Base-by-base conservation (phyloP, 2,888 invertebrate species). In the Dynastes tityus region DNA sequence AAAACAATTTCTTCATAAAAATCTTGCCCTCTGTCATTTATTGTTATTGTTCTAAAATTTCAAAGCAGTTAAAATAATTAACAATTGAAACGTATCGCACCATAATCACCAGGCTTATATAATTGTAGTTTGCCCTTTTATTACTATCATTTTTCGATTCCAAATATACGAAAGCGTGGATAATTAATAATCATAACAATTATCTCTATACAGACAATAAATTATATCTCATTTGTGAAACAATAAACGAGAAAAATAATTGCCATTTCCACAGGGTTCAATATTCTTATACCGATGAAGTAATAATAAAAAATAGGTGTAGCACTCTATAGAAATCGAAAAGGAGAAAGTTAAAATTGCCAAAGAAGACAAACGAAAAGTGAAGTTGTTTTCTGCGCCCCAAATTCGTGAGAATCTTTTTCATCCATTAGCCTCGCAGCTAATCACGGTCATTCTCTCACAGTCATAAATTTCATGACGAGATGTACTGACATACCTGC, bases 311-410 rank as follows among this genome's bases (percentile, higher is more conserved):
- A 51, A 68, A 65, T 16, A 68, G 68, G 51, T 22, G 51, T 53
- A 68, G 51, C 51, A 51, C 9, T 58, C 8, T 0, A 74, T 27
- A 45, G 58, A 22, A 37, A 61, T 74, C 45, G 63, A 74, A 73
- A 29, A 45, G 73, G 73, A 74, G 73, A 74, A 74, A 74, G 73
- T 74, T 61, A 45, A 68, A 68, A 51, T 68, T 51, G 51, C 2
- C 49, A 51, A 61, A 74, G 55, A 74, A 74, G 73, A 74, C 61
- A 74, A 74, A 74, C 40, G 73, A 74, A 74, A 74, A 74, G 73
- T 22, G 61, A 74, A 74, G 11, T 37, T 74, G 73, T 74, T 74
- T 61, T 16, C 27, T 74, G 45, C 45, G 45, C 13, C 22, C 40
- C 27, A 45, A 61, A 61, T 74, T 61, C 73, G 73, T 74, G 73